Evolutionary conservation across 2,888 invertebrate species (phyloP), one percentile per base, ranked within the genome.

Genomic region (Rhaphigaster nebulosa): DNA sequence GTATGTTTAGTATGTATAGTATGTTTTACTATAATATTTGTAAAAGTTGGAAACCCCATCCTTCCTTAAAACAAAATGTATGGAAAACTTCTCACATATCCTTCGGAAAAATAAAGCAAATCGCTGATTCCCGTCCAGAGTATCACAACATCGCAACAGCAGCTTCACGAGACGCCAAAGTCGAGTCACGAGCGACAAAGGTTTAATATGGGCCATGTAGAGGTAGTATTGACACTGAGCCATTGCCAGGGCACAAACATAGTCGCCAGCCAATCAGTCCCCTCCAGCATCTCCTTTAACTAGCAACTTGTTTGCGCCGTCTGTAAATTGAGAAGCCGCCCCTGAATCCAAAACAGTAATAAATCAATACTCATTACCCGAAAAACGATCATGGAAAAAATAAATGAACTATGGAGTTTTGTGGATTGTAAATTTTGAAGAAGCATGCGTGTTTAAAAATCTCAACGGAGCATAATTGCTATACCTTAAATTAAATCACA

Each of bases 151-250:
- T 29, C 3, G 34, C 29, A 4, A 23, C 34, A 38, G 20, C 70
- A 6, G 38, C 70, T 76, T 34, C 34, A 50, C 2, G 13, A 45
- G 8, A 45, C 84, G 26, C n/a, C 45, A 38, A 50, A 84, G 84
- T 84, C 84, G 84, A 50, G 84, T 84, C 84, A 84, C 84, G 84
- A 84, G 41, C 45, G 45, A n/a, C 45, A 50, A 50, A 84, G 84
- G n/a, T 84, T 84, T 45, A 84, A 84, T 84, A 84, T 84, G 84
- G 84, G 84, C 84, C 84, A 45, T 84, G 84, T 84, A 84, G 84
- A 41, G 45, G 84, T 34, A 84, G 84, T 84, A n/a, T 84, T 84
- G 84, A 84, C 84, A 84, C 45, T 84, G n/a, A 45, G 45, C 45
- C 84, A 84, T 84, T 84, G 41, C 84, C 84, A 84, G 45, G 84